Evolutionary conservation across 2,888 invertebrate genomes (phyloP), one percentile per base, ranked within the genome.

Genomic region (Mongoloraphidia duomilia): DNA sequence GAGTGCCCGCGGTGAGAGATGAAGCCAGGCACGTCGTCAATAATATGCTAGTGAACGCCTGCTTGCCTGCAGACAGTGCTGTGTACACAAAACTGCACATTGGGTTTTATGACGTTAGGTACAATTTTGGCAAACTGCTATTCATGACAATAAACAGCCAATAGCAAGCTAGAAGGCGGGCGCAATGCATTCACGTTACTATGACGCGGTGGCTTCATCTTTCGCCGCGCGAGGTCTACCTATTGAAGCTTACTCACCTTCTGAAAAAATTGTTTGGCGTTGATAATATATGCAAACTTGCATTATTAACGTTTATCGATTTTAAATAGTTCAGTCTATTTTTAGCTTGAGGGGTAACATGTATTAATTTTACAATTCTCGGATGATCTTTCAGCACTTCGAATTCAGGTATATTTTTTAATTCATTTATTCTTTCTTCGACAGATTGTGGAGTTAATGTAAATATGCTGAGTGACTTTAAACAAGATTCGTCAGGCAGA

Each of bases 391-490:
- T 65, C 26, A 84, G 63, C 0, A 79, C 69, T 57, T 72, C 64
- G 52, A 82, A 76, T 58, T 84, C 80, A 35, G 79, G 77, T 33
- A 73, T 66, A 34, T 63, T 66, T 41, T 68, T 65, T 1, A 85
- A 62, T 52, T 76, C 73, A 0, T 73, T 63, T 2, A 85, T 61
- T 8, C 84, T 70, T 37, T 71, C 61, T 13, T 70, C 59, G 0
- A 86, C 72, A 0, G 79, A 78, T 33, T 72, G 66, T 0, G 80
- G 68, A 0, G 71, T 65, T 57, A 84, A 65, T 4, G 75, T 73
- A 44, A 80, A 76, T 2, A 83, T 66, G 54, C 73, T 73, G 34
- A 79, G 64, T 57, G 72, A 74, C 35, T 64, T 69, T 44, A 60
- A 54, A 49, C 82, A 72, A 0, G 74, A 65, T 44, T 72, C 69